A percentile compares a stretch with the other conserved stretches of the same genome.
Evolutionary conservation across 2,888 invertebrate genomes (phyloP).

Genomic region (Labia minor): DNA sequence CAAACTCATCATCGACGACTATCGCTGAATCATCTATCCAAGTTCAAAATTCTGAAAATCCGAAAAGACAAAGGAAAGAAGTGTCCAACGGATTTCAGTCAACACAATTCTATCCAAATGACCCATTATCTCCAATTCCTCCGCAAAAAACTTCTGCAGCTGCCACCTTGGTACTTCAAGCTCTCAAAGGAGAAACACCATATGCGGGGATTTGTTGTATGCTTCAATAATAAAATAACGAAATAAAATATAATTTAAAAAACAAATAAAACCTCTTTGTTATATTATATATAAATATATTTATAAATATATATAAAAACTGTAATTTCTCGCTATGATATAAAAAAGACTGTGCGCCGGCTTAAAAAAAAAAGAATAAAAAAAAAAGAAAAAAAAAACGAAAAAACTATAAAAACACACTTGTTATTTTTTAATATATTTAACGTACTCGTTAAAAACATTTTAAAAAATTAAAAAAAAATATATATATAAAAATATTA

Average conservation of each 20-base stretch:
- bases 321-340: conserved; percentile 3
- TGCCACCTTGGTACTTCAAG: background rate
- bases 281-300: too few species aligned
- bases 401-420: conserved; percentile 20
- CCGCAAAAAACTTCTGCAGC: background rate
- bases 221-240: conserved; percentile 1
- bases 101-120: background rate
- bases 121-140: background rate
- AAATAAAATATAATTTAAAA: too few species aligned
- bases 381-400: conserved; percentile 22
- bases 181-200: conserved; percentile 3
- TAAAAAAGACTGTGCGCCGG: conserved; percentile 14
- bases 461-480: background rate
- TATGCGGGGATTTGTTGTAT: background rate
- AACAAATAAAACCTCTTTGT: background rate
- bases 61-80: background rate
- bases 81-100: background rate
- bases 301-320: background rate
- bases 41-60: background rate
- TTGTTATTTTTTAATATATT: conserved; percentile 19
- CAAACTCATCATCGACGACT: background rate
- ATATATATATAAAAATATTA: conserved; percentile 9
- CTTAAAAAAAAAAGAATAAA: conserved; percentile 22
- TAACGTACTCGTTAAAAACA: conserved; percentile 5
- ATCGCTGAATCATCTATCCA: background rate